Conservation (phyloP, 2,888 invertebrate species). For the Drosophila mimetica region DNA sequence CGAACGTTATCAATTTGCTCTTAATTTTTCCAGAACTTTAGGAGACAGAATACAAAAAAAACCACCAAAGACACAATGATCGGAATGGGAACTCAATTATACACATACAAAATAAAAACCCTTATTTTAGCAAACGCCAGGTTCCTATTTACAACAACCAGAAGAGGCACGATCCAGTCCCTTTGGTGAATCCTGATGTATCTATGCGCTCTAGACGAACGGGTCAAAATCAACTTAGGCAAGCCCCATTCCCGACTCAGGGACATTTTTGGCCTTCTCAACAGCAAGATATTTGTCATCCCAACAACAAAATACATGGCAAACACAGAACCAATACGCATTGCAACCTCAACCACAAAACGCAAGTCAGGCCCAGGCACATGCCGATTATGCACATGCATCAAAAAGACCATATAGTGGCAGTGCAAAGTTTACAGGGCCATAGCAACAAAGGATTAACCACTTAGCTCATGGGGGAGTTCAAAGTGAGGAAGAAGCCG, state of each 20-base stretch:
- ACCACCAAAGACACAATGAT: neutral
- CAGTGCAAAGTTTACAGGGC: conserved; percentile 9
- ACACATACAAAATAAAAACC: conserved; percentile 1
- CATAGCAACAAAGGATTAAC: conserved; percentile 1
- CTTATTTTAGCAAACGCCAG: conserved; percentile 2
- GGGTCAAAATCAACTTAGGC: neutral
- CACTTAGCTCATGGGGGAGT: neutral
- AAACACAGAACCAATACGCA: neutral
- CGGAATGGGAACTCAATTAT: neutral
- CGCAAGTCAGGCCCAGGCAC: conserved; percentile 8
- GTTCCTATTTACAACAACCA: neutral
- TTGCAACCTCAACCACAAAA: neutral
- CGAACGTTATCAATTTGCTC: conserved; percentile 4
- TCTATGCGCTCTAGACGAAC: conserved; percentile 7
- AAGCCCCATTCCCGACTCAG: no score
- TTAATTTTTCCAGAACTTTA: conserved; percentile 1
- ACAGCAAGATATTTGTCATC: no score
- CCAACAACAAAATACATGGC: conserved; percentile 1
- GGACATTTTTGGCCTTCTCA: no score
- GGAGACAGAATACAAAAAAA: neutral
- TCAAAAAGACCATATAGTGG: conserved; percentile 11
- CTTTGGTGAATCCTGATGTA: conserved; percentile 1
- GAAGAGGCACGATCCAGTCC: neutral
- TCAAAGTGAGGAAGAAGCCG: neutral
- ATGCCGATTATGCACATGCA: neutral